These are phyloP conservation scores for Crotalus horridus DNA, from an alignment of 2,113 vertebrate species.

Conservation along the genomic window DNA sequence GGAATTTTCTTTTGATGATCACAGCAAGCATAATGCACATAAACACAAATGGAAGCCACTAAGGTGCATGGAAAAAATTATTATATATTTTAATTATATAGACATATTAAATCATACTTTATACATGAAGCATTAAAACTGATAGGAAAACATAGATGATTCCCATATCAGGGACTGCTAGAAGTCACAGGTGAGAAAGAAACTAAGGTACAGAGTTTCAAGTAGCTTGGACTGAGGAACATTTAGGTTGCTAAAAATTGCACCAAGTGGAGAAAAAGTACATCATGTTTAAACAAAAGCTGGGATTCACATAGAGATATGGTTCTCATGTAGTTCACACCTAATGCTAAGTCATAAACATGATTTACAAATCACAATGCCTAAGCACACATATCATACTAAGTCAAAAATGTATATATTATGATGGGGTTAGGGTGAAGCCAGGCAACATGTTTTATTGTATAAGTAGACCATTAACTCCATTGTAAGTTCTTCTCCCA, in stretches of 20 bases:
- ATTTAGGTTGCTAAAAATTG: neutral
- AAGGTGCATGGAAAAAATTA: neutral
- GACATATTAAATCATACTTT: neutral
- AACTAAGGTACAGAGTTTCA: neutral
- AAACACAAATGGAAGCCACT: constrained; percentile 6
- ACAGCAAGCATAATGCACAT: fast-evolving
- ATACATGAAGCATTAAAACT: neutral
- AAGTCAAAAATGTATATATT: neutral
- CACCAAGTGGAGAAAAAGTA: neutral
- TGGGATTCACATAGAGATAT: neutral
- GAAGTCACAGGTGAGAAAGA: neutral
- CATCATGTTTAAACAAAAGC: neutral
- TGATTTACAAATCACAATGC: neutral
- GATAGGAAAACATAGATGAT: neutral
- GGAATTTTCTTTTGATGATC: constrained; percentile 15
- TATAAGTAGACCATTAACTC: neutral
- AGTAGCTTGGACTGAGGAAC: neutral
- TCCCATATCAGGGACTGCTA: neutral
- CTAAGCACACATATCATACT: neutral
- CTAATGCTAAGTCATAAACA: neutral
- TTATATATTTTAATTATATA: constrained; percentile 5
- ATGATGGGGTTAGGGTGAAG: neutral
- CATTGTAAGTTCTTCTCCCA: neutral
- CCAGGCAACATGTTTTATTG: neutral
- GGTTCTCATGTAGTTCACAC: neutral